Conservation (phyloP, 2,113 vertebrate species). For the Pagrus major region DNA sequence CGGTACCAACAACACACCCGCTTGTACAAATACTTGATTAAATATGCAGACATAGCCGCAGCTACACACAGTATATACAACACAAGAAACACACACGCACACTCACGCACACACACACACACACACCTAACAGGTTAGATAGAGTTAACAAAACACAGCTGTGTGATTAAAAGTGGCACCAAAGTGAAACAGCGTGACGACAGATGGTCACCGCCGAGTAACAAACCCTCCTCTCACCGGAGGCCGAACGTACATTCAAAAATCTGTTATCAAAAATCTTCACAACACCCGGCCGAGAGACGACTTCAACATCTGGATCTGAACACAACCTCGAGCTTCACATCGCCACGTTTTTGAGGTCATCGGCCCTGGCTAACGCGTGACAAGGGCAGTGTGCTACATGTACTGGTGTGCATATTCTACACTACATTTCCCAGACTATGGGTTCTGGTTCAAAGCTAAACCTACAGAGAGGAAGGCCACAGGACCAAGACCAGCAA, state of each 20-base stretch:
- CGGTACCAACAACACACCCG: constrained; percentile 25
- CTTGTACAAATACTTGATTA: background rate
- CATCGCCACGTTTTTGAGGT: background rate
- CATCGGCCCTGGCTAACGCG: background rate
- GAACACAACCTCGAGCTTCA: background rate
- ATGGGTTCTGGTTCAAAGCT: constrained; percentile 22
- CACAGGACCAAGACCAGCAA: background rate
- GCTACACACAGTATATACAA: background rate
- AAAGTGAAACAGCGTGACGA: constrained; percentile 38
- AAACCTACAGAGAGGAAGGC: constrained; percentile 48
- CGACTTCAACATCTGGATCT: background rate
- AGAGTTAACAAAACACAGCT: constrained; percentile 22
- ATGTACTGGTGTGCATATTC: constrained; percentile 63
- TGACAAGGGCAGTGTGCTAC: constrained; percentile 69
- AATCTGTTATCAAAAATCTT: background rate
- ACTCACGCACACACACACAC: constrained; percentile 9
- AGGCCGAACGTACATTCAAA: constrained; percentile 44
- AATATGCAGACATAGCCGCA: background rate
- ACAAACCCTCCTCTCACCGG: background rate
- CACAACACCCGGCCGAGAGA: background rate
- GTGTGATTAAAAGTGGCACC: constrained; percentile 53
- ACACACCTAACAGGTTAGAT: background rate
- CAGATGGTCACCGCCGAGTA: background rate
- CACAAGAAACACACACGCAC: background rate
- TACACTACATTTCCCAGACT: constrained; percentile 32